Evolutionary conservation across 2,797 vertebrate genomes (phyloP), one percentile per base, ranked within the genome.

Genomic region (Garrulus glandarius): DNA sequence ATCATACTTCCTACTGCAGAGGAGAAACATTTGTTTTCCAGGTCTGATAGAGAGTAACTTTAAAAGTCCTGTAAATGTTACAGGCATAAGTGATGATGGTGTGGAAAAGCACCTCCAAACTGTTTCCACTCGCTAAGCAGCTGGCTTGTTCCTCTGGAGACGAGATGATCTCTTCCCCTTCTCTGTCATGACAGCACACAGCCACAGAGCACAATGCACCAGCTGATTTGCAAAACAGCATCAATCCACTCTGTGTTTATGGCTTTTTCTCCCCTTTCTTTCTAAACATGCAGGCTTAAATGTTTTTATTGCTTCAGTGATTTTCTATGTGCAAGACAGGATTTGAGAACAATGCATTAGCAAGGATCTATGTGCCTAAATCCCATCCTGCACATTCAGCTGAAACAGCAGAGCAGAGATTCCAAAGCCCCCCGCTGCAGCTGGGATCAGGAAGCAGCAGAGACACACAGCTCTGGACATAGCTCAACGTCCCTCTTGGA

Each of bases 301-400:
- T 50, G 80, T 87, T 95, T 88, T 93, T 94, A 87, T 93, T 96
- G 94, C 94, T 96, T 94, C 96, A 96, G 82, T 95, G 93, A 80
- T 89, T 92, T 93, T 92, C 89, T 91, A 69, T 94, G 69, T 56
- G 67, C 60, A 93, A 94, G 93, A 94, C 76, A 80, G 92, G 85
- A 93, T 93, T 92, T 77, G 88, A 87, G 84, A 92, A 95, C 81
- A 96, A 96, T 84, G 75, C 80, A 50, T 75, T 83, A 89, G 87
- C 64, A 95, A 95, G 64, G 76, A 92, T 84, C 60, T 87, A 5
- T 61, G 75, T 71, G 72, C 64, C 79, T 49, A 36, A 91, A 95
- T 74, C 52, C 63, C 72, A 83, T 32, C 63, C 61, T 0, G 7
- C n/a, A 67, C 39, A 55, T 72, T 68, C 77, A 95, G 87, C 90